A percentile compares a stretch with the other conserved stretches of the same genome.
These are phyloP conservation scores for Melinaea menophilus DNA, from an alignment of 2,888 invertebrate species.

Conservation along the genomic window DNA sequence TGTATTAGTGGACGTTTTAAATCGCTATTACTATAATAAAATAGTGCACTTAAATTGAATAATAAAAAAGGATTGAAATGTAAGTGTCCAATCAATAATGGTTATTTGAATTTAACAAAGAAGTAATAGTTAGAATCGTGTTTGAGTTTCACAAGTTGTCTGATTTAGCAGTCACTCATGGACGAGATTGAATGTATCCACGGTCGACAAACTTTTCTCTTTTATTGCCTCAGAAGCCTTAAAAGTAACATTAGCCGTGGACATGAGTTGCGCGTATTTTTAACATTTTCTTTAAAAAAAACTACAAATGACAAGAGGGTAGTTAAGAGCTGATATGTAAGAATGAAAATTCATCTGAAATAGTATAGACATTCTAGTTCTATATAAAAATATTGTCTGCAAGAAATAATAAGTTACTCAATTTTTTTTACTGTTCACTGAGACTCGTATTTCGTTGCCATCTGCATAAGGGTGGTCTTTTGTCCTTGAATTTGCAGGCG, in stretches of 20 bases:
- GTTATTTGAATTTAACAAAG: constrained; percentile 39
- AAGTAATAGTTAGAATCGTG: constrained; percentile 5
- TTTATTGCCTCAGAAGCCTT: constrained; percentile 58
- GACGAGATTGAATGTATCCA: constrained; percentile 50
- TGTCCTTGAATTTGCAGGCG: constrained; percentile 22
- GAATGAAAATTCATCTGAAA: too few relatives aligned
- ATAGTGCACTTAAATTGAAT: too few relatives aligned
- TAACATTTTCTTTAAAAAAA: neutral
- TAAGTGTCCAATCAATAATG: constrained; percentile 10
- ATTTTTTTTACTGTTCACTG: constrained; percentile 6
- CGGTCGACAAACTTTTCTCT: constrained; percentile 44
- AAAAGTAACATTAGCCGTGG: constrained; percentile 46
- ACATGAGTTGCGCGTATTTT: constrained; percentile 20
- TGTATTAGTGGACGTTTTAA: too few relatives aligned
- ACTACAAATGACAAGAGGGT: neutral
- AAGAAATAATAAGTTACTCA: constrained; percentile 19
- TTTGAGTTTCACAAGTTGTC: constrained; percentile 50
- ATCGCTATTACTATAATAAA: too few relatives aligned
- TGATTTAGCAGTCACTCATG: constrained; percentile 53
- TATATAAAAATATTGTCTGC: neutral
- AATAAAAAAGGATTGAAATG: neutral
- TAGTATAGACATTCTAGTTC: too few relatives aligned
- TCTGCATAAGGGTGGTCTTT: constrained; percentile 8
- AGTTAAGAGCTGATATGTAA: too few relatives aligned
- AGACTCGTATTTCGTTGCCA: neutral